Evolutionary conservation across 2,888 invertebrate species (phyloP).

Genomic region (Plusia festucae): DNA sequence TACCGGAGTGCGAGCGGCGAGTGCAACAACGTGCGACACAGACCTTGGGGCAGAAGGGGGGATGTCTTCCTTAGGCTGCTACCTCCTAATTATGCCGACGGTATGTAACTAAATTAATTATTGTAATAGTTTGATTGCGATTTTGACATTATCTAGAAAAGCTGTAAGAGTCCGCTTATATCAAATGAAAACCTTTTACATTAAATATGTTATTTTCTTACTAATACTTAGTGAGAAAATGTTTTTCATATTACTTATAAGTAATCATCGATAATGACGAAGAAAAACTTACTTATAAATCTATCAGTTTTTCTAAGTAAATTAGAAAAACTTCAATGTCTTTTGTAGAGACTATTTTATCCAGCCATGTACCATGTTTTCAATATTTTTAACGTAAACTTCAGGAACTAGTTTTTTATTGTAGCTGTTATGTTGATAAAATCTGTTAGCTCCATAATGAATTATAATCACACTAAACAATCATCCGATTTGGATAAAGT

Average conservation of each 20-base stretch:
- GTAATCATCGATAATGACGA: no score
- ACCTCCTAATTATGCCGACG: slow-evolving; percentile 93
- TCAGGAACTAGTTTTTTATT: slow-evolving; percentile 46
- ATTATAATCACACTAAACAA: slow-evolving; percentile 25
- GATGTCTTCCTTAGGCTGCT: slow-evolving; percentile 93
- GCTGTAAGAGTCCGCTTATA: no score
- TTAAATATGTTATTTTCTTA: no score
- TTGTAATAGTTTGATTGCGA: no score
- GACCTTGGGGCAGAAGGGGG: slow-evolving; percentile 95
- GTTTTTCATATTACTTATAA: no score
- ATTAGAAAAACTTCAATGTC: no score
- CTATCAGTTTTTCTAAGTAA: no score
- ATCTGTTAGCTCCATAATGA: slow-evolving; percentile 35
- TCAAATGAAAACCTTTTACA: no score
- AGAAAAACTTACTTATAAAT: no score
- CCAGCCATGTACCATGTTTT: slow-evolving; percentile 19
- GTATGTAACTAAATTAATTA: slow-evolving; percentile 83
- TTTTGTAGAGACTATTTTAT: slow-evolving; percentile 1
- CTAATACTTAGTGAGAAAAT: no score
- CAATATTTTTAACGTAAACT: slow-evolving; percentile 8
- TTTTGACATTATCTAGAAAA: no score
- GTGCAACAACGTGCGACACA: slow-evolving; percentile 96
- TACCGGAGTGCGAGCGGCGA: slow-evolving; percentile 94
- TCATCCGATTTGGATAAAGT: slow-evolving; percentile 16
- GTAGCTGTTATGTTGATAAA: slow-evolving; percentile 27